phyloP scores from a whole-genome alignment of 2,888 invertebrate species.

The Drosophila mettleri region DNA sequence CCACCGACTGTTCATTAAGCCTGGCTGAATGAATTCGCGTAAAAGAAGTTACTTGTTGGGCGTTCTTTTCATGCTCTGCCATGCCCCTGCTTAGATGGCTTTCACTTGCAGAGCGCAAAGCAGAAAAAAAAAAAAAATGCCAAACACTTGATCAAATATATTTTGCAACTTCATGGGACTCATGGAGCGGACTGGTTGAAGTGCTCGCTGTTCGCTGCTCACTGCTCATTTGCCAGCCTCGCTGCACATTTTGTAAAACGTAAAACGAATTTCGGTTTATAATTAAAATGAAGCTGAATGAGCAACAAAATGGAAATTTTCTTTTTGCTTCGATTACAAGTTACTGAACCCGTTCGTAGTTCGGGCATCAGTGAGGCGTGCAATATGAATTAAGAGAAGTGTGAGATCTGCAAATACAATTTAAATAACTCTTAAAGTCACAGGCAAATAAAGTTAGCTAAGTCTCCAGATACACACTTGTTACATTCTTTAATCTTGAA shows the following conservation, averaged over 20 bases:
- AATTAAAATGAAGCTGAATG: slow-evolving; percentile 81
- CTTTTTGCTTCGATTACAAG: slow-evolving; percentile 68
- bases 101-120: slow-evolving; percentile 68
- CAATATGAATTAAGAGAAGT: slow-evolving; percentile 17
- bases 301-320: slow-evolving; percentile 75
- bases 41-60: slow-evolving; percentile 80
- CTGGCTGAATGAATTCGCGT: slow-evolving; percentile 83
- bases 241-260: slow-evolving; percentile 62
- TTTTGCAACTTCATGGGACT: slow-evolving; percentile 79
- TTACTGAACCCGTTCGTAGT: slow-evolving; percentile 62
- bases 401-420: slow-evolving; percentile 21
- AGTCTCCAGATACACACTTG: background rate
- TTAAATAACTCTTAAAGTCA: slow-evolving; percentile 21
- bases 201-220: slow-evolving; percentile 50
- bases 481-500: slow-evolving; percentile 8
- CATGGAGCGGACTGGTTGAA: slow-evolving; percentile 65
- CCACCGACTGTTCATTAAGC: slow-evolving; percentile 82
- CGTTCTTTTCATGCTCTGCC: slow-evolving; percentile 26
- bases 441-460: background rate
- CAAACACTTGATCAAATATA: slow-evolving; percentile 81
- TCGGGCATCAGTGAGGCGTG: slow-evolving; percentile 53
- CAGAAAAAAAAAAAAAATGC: slow-evolving; percentile 43
- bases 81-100: slow-evolving; percentile 37
- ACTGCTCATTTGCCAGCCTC: slow-evolving; percentile 67
- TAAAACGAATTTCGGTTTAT: slow-evolving; percentile 70